Evolutionary conservation across 2,888 invertebrate species (phyloP).

Genomic region (Latrodectus elegans): DNA sequence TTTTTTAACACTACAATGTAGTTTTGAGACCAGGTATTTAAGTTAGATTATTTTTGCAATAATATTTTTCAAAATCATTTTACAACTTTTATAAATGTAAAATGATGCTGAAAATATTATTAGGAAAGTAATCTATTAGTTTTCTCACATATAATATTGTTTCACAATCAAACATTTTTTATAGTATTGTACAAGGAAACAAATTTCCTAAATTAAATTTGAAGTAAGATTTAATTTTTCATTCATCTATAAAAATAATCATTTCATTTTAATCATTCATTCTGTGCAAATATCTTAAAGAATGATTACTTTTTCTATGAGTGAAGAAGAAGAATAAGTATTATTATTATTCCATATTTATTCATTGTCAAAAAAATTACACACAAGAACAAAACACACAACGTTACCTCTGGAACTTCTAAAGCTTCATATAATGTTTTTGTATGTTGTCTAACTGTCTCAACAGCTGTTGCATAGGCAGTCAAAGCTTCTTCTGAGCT

Average conservation of each 20-base stretch:
- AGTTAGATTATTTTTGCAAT: too few relatives aligned
- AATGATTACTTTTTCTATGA: neutral
- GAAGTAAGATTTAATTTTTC: neutral
- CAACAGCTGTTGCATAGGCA: conserved; percentile 35
- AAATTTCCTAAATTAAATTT: too few relatives aligned
- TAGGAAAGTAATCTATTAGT: too few relatives aligned
- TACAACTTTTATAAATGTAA: too few relatives aligned
- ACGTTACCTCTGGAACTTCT: conserved; percentile 50
- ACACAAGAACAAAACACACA: neutral
- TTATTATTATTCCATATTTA: neutral
- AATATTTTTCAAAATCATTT: too few relatives aligned
- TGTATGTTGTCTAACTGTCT: conserved; percentile 47
- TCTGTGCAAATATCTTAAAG: neutral
- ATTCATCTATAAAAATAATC: neutral
- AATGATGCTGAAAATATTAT: too few relatives aligned
- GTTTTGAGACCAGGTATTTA: too few relatives aligned
- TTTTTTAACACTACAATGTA: too few relatives aligned
- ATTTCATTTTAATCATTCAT: neutral
- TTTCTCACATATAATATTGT: too few relatives aligned
- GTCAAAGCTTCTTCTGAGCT: conserved; percentile 68
- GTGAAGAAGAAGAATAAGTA: neutral
- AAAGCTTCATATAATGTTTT: conserved; percentile 63
- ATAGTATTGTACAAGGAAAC: too few relatives aligned
- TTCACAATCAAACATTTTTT: too few relatives aligned
- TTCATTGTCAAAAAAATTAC: neutral